Evolutionary conservation across 2,113 vertebrate species (phyloP), one percentile per base, ranked within the genome.

Genomic region (Crypturellus undulatus): DNA sequence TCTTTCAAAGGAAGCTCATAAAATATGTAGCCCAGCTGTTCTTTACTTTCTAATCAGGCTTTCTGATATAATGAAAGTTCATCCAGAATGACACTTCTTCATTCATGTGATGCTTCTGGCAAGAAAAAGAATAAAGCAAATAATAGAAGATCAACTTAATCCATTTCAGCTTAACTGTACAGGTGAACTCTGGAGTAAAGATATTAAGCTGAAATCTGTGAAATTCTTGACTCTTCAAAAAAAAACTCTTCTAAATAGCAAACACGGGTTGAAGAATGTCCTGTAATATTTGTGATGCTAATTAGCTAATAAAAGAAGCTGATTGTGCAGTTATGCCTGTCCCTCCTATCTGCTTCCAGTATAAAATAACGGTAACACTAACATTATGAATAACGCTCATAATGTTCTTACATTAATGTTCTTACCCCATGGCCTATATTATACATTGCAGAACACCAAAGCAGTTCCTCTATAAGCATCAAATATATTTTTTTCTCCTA

Each of bases 41-140:
- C 67, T 84, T 90, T 88, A 84, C 89, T 92, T 95, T 75, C 67
- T 94, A 95, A 96, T 95, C 76, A 93, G 82, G 26, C 56, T 34
- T 79, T 92, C 47, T 92, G 67, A 52, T 87, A 95, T 76, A 96
- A 95, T 93, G 54, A 88, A 94, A 60, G 81, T 79, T 96, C 68
- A 96, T 86, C 80, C 71, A 93, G 60, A 87, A 87, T 91, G 78
- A 91, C 72, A 80, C 68, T 87, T 92, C 64, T 69, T 95, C 64
- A 67, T 95, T 95, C 85, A 62, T 67, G 21, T 59, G 65, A 63
- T 78, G 56, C 26, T 89, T 90, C 64, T 89, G 26, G 89, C 62
- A 94, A 96, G 77, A 84, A 91, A 90, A 65, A 22, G 30, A 43
- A 54, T 79, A 67, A 89, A 5, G 1, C 21, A 95, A 95, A 84